Evolutionary conservation across 2,888 invertebrate genomes (phyloP).

Genomic region (Tridacna crocea): DNA sequence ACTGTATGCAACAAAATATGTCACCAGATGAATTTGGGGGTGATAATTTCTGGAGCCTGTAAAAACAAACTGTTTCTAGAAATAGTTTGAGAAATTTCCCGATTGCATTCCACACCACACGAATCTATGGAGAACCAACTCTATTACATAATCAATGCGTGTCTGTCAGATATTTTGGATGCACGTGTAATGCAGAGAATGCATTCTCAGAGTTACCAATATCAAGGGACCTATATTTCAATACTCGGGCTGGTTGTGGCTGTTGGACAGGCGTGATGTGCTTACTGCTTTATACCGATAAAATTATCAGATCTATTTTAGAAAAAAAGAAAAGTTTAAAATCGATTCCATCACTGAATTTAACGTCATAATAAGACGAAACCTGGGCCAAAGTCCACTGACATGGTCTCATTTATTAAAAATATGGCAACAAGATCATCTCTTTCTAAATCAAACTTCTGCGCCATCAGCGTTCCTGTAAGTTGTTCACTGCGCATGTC

Average conservation of each 20-base stretch:
- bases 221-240: conserved; percentile 15
- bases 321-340: too few species aligned
- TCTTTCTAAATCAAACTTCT: conserved; percentile 12
- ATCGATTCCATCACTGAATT: too few species aligned
- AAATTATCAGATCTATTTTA: too few species aligned
- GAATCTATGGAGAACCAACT: conserved; percentile 23
- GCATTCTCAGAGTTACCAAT: conserved; percentile 10
- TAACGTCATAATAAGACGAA: too few species aligned
- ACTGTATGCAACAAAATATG: too few species aligned
- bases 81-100: background rate
- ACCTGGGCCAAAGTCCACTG: too few species aligned
- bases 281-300: too few species aligned
- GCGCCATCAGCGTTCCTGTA: conserved; percentile 8
- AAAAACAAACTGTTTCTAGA: background rate
- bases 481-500: conserved; percentile 4
- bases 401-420: too few species aligned
- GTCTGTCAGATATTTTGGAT: conserved; percentile 39
- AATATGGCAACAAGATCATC: too few species aligned
- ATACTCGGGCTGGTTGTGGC: conserved; percentile 1
- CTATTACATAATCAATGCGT: conserved; percentile 51
- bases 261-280: background rate
- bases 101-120: conserved; percentile 8
- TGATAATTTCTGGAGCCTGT: too few species aligned
- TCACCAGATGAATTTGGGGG: too few species aligned
- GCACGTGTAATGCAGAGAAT: conserved; percentile 36